These are phyloP conservation scores for Chironomus tepperi DNA, from an alignment of 1,140 invertebrate genomes.

Conservation along the genomic window DNA sequence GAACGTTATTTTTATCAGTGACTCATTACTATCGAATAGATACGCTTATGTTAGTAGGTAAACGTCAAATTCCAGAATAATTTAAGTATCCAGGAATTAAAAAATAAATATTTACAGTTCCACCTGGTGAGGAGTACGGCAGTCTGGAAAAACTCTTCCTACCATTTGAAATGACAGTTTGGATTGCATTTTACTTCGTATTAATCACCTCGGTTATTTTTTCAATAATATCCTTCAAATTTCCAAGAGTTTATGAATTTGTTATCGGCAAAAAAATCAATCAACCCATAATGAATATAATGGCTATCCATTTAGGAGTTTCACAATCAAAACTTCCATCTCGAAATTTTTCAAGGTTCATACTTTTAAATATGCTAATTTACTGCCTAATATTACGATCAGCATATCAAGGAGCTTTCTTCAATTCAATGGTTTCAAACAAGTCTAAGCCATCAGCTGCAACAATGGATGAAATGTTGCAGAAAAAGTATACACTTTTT, in stretches of 20 bases:
- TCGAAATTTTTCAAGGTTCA: background rate
- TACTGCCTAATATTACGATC: background rate
- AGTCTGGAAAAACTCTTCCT: background rate
- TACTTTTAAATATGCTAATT: background rate
- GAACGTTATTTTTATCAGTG: background rate
- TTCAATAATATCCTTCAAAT: background rate
- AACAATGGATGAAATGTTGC: background rate
- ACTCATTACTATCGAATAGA: background rate
- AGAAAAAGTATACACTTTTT: background rate
- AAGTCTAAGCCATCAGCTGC: background rate
- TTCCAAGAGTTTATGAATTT: background rate
- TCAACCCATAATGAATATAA: background rate
- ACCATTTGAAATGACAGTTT: background rate
- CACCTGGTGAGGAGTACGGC: background rate
- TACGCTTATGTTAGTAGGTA: background rate
- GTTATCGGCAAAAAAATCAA: background rate
- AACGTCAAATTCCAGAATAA: background rate
- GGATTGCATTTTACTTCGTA: background rate
- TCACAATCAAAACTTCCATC: background rate
- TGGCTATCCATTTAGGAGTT: background rate
- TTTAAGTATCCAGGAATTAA: background rate
- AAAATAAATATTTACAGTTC: background rate
- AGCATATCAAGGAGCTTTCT: background rate
- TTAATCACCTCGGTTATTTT: background rate
- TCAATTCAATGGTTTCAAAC: background rate